phyloP scores from a whole-genome alignment of 2,888 invertebrate genomes.

The Cephus spinipes region DNA sequence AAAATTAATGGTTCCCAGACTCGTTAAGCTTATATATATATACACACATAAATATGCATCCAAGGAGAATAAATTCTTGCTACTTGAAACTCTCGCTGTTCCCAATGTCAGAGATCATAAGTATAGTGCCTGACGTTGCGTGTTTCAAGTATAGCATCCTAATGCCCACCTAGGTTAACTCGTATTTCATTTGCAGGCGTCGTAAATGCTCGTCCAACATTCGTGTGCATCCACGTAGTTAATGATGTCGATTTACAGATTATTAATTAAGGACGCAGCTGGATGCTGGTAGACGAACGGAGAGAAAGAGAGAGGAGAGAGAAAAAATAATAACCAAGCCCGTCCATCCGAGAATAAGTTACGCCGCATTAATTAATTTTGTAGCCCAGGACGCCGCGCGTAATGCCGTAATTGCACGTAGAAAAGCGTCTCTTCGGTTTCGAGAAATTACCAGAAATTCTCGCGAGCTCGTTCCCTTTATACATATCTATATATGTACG shows the following conservation, averaged over 20 bases:
- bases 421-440: background rate
- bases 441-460: background rate
- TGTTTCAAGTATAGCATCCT: background rate
- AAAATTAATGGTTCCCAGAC: background rate
- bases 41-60: background rate
- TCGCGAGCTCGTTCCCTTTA: background rate
- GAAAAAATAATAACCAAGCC: background rate
- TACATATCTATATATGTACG: background rate
- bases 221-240: background rate
- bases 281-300: background rate
- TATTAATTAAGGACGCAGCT: background rate
- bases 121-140: constrained; percentile 38
- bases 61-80: background rate
- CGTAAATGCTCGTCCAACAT: background rate
- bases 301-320: too few relatives aligned
- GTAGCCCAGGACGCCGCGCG: background rate
- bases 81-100: constrained; percentile 25
- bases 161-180: background rate
- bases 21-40: background rate
- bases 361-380: background rate
- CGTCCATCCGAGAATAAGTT: background rate
- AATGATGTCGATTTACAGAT: background rate
- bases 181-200: background rate
- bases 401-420: background rate
- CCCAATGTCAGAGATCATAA: constrained; percentile 38